Evolutionary conservation across 2,113 vertebrate species (phyloP).

Genomic region (Zosterops lateralis): DNA sequence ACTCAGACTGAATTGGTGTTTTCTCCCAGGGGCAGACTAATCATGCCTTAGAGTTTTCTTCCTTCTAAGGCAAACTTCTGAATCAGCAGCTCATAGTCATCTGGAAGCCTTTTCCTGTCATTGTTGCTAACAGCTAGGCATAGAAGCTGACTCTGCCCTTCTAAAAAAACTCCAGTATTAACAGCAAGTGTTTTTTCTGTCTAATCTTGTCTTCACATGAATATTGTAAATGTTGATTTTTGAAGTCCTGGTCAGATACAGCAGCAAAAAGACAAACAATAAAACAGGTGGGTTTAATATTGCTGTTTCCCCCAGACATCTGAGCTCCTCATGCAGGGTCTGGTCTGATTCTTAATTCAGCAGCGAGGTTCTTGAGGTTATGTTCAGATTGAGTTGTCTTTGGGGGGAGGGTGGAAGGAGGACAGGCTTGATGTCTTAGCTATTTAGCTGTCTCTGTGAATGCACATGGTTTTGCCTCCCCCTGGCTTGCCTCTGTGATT

Average conservation of each 20-base stretch:
- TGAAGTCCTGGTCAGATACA: not conserved
- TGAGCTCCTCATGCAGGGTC: not conserved
- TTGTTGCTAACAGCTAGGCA: constrained; percentile 29
- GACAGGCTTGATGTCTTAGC: not conserved
- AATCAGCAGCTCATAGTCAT: constrained; percentile 71
- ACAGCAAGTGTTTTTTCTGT: constrained; percentile 1
- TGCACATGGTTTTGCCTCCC: not conserved
- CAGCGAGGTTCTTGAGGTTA: not conserved
- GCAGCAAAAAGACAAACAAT: not conserved
- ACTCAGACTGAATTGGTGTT: constrained; percentile 31
- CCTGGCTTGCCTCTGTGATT: not conserved
- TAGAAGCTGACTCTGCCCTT: not conserved
- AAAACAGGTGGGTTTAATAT: constrained; percentile 24
- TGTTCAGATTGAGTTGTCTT: not conserved
- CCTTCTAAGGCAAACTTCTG: constrained; percentile 77
- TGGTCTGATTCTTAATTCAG: not conserved
- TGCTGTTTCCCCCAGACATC: not conserved
- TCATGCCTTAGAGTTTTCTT: constrained; percentile 70
- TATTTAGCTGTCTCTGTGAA: not conserved
- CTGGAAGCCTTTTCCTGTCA: constrained; percentile 50
- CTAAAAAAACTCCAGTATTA: not conserved
- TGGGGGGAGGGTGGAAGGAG: not conserved
- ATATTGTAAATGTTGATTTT: not conserved
- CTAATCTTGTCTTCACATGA: not conserved
- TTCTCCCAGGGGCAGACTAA: constrained; percentile 30